These are phyloP conservation scores for Macrochelys suwanniensis DNA, from an alignment of 2,797 vertebrate species.

Conservation along the genomic window DNA sequence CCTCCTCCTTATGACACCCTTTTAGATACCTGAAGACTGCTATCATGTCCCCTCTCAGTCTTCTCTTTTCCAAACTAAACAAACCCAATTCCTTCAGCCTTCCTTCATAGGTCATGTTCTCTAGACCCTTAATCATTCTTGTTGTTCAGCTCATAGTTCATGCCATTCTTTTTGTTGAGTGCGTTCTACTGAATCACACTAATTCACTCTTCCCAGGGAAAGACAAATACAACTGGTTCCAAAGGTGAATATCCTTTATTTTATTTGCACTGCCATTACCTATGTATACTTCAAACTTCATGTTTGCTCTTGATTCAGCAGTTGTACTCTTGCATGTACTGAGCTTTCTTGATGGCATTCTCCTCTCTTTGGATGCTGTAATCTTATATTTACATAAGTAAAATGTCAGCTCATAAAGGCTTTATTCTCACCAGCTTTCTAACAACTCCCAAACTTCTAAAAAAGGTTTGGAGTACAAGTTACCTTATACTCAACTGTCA, in stretches of 20 bases:
- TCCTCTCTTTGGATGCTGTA: not conserved
- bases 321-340: not conserved
- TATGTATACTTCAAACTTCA: not conserved
- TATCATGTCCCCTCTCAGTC: too few species aligned
- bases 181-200: not conserved
- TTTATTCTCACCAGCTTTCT: not conserved
- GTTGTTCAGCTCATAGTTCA: not conserved
- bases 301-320: conserved; percentile 5
- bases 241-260: not conserved
- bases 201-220: not conserved
- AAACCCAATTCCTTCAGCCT: too few species aligned
- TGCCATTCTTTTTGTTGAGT: not conserved
- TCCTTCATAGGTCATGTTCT: too few species aligned
- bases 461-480: conserved; percentile 3
- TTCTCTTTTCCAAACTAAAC: too few species aligned
- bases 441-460: not conserved
- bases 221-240: not conserved
- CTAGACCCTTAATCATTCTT: too few species aligned
- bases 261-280: not conserved
- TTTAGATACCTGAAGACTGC: too few species aligned
- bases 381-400: conserved; percentile 19
- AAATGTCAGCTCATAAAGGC: fast-evolving
- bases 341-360: not conserved
- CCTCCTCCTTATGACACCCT: too few species aligned
- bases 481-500: not conserved